Evolutionary conservation across 2,113 vertebrate genomes (phyloP).

Genomic region (Phyllostomus discolor): DNA sequence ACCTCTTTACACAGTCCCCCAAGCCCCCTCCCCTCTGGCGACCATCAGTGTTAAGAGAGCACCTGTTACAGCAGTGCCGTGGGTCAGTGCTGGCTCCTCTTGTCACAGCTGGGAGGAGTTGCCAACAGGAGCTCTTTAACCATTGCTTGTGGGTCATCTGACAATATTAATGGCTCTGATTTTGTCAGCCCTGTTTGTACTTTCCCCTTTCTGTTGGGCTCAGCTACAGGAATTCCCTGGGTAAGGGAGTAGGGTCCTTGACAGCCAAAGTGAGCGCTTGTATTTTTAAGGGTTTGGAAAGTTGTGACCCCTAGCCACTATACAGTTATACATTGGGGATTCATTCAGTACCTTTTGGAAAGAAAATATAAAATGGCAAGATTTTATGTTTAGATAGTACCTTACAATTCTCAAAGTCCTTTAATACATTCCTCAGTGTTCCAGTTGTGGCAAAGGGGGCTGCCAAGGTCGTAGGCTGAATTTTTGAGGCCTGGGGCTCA

Average conservation of each 20-base stretch:
- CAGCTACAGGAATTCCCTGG: not conserved
- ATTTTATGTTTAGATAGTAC: not conserved
- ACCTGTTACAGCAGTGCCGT: not conserved
- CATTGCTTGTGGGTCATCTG: not conserved
- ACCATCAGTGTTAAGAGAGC: not conserved
- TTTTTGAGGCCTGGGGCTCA: not conserved
- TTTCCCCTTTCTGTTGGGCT: not conserved
- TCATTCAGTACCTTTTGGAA: not conserved
- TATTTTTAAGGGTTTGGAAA: not conserved
- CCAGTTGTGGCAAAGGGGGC: not conserved
- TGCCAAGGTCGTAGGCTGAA: not conserved
- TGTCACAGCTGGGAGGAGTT: not conserved
- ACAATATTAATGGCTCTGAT: not conserved
- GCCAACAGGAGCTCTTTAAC: not conserved
- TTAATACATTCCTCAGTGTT: not conserved
- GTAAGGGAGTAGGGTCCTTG: not conserved
- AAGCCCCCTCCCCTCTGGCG: not conserved
- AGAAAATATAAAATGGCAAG: not conserved
- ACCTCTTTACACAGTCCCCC: not conserved
- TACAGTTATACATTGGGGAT: not conserved
- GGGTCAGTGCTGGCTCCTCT: not conserved
- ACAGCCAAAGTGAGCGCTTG: not conserved
- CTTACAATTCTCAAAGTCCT: not conserved
- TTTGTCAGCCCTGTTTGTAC: not conserved
- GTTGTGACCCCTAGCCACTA: not conserved